Percentiles rank a stretch among this genome's conserved stretches.
Conservation (phyloP, 2,888 invertebrate genomes). For the Heteropelma amictum region DNA sequence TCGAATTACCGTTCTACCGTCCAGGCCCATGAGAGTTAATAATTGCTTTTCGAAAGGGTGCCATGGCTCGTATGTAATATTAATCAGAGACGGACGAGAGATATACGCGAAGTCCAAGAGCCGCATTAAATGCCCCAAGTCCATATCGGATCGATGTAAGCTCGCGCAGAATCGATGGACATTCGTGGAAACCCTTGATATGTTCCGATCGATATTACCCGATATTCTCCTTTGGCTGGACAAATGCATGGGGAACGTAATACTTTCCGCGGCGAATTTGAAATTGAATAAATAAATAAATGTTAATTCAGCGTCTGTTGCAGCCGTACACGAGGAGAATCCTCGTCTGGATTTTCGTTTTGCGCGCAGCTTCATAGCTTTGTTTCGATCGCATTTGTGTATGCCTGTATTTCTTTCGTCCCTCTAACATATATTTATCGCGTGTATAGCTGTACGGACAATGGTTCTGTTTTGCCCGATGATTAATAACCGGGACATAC, state of each 20-base stretch:
- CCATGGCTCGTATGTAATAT: background rate
- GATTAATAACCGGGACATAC: constrained; percentile 34
- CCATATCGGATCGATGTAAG: background rate
- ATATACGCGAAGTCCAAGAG: background rate
- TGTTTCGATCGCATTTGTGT: background rate
- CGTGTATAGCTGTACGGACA: background rate
- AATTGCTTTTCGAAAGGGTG: constrained; percentile 7
- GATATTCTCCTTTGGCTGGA: too few species aligned
- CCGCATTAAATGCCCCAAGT: constrained; percentile 24
- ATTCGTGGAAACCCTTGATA: too few species aligned
- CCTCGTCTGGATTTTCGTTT: background rate
- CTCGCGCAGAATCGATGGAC: too few species aligned
- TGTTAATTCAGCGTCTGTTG: background rate
- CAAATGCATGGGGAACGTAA: too few species aligned
- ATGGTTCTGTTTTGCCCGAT: constrained; percentile 17
- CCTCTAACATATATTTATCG: background rate
- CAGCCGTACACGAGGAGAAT: background rate
- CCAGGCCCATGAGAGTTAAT: constrained; percentile 1
- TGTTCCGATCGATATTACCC: too few species aligned
- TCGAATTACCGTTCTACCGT: background rate
- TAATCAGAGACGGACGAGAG: background rate
- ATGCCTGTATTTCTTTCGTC: background rate
- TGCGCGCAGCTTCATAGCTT: background rate
- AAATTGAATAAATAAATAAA: too few species aligned
- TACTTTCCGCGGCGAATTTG: too few species aligned